phyloP scores from a whole-genome alignment of 2,797 vertebrate species.

The Gastrophryne carolinensis region DNA sequence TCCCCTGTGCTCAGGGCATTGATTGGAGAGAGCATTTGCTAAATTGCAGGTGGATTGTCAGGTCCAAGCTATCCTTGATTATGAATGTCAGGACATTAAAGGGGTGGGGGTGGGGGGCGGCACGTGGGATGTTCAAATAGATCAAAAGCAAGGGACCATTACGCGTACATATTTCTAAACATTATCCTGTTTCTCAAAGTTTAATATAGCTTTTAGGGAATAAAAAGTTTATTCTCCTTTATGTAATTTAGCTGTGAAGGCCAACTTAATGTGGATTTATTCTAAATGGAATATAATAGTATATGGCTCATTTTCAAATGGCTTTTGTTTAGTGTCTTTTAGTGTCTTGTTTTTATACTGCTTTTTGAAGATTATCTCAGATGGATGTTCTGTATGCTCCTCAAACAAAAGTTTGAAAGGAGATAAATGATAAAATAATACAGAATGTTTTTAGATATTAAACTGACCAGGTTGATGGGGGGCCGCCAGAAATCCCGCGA shows the following conservation, averaged over 20 bases:
- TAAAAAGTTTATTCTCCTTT: not conserved
- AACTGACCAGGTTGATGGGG: too few relatives aligned
- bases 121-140: constrained; percentile 4
- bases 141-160: not conserved
- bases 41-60: constrained; percentile 46
- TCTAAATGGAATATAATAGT: too few relatives aligned
- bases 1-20: constrained; percentile 27
- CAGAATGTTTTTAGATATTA: too few relatives aligned
- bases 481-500: too few relatives aligned
- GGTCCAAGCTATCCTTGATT: constrained; percentile 20
- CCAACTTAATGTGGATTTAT: not conserved
- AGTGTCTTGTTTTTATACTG: too few relatives aligned
- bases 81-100: constrained; percentile 28
- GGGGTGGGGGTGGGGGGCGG: not conserved
- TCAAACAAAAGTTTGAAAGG: too few relatives aligned
- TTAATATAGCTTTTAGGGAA: not conserved
- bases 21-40: constrained; percentile 31
- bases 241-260: not conserved
- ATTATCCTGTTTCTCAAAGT: not conserved
- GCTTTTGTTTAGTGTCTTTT: too few relatives aligned
- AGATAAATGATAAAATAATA: too few relatives aligned
- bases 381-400: too few relatives aligned
- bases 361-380: too few relatives aligned
- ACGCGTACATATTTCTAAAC: not conserved
- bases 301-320: too few relatives aligned